Conservation (phyloP, 2,797 vertebrate genomes). For the Gambusia yucatana region DNA sequence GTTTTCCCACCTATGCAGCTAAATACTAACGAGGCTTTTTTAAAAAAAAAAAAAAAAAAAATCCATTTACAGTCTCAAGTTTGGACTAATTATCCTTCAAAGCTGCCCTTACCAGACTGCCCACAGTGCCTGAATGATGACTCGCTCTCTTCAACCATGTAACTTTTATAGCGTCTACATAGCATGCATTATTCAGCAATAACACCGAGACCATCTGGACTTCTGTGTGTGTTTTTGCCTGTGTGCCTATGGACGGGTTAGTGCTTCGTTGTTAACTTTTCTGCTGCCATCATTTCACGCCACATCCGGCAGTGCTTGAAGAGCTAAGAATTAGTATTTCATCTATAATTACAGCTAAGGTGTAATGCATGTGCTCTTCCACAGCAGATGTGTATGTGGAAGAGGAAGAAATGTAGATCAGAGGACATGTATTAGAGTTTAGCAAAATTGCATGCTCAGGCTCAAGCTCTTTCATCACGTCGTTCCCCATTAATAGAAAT, state of each 20-base stretch:
- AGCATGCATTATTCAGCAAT: slow-evolving; percentile 84
- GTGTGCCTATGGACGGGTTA: slow-evolving; percentile 45
- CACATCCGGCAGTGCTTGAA: slow-evolving; percentile 72
- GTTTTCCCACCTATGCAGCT: slow-evolving; percentile 46
- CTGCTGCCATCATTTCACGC: slow-evolving; percentile 69
- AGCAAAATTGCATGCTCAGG: slow-evolving; percentile 74
- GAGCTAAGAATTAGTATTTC: slow-evolving; percentile 67
- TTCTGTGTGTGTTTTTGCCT: slow-evolving; percentile 38
- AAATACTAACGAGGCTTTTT: slow-evolving; percentile 38
- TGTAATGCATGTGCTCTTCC: slow-evolving; percentile 36
- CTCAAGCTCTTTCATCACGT: slow-evolving; percentile 77
- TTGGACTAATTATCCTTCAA: slow-evolving; percentile 45
- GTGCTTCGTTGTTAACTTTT: slow-evolving; percentile 66
- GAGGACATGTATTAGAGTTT: slow-evolving; percentile 68
- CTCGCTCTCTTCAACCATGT: slow-evolving; percentile 72
- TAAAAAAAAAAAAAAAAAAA: background rate
- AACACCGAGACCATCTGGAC: slow-evolving; percentile 77
- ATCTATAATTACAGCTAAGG: slow-evolving; percentile 65
- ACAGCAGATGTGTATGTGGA: slow-evolving; percentile 20
- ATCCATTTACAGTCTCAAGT: slow-evolving; percentile 44
- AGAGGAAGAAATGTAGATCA: slow-evolving; percentile 41
- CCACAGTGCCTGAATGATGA: slow-evolving; percentile 50
- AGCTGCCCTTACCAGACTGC: slow-evolving; percentile 54
- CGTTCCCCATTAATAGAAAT: slow-evolving; percentile 77
- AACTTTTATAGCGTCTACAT: slow-evolving; percentile 85